These are phyloP conservation scores for Teleiodes luculella DNA, from an alignment of 2,888 invertebrate species.

Conservation along the genomic window DNA sequence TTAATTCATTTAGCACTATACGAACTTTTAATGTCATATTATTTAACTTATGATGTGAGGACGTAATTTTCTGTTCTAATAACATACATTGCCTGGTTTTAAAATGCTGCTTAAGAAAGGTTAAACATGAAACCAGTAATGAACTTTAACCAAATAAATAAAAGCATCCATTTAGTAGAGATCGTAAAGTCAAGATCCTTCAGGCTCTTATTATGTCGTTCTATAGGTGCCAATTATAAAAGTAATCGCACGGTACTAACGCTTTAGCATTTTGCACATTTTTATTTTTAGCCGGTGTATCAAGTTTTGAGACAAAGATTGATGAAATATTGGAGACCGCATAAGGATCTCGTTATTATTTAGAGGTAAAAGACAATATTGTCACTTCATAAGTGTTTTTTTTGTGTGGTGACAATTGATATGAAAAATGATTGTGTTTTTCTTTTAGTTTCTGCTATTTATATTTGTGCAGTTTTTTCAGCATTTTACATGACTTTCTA, in stretches of 20 bases:
- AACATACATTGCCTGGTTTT: neutral
- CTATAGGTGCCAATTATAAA: slow-evolving; percentile 24
- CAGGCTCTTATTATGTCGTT: neutral
- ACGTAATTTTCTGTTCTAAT: neutral
- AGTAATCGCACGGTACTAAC: slow-evolving; percentile 17
- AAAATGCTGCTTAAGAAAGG: neutral
- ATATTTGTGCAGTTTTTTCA: too few relatives aligned
- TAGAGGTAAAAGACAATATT: too few relatives aligned
- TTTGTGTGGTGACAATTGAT: too few relatives aligned
- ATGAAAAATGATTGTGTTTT: too few relatives aligned
- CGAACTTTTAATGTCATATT: neutral
- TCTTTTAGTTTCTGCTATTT: too few relatives aligned
- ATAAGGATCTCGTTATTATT: too few relatives aligned
- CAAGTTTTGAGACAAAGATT: neutral
- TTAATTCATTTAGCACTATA: neutral
- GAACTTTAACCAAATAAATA: neutral
- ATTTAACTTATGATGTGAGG: too few relatives aligned
- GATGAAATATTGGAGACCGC: neutral
- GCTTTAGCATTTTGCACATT: slow-evolving; percentile 20
- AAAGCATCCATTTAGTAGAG: neutral
- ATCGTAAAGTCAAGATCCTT: slow-evolving; percentile 28
- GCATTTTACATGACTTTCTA: too few relatives aligned
- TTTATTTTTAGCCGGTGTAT: slow-evolving; percentile 9
- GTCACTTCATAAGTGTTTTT: too few relatives aligned
- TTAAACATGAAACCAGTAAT: neutral